Conservation (phyloP, 2,888 invertebrate genomes). For the Volucella zonaria region DNA sequence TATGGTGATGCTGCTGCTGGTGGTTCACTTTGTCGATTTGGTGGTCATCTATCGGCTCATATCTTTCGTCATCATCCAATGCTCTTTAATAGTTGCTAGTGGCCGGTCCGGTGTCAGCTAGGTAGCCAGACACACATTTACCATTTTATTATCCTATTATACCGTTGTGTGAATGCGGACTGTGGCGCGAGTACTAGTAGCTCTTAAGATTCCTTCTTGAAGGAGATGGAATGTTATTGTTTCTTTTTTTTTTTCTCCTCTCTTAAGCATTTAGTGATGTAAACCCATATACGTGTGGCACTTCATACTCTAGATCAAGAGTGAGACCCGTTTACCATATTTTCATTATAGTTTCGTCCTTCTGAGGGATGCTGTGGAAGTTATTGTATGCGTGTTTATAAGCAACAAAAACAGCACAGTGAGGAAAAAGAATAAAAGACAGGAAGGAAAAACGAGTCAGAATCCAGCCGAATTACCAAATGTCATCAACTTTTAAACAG, state of each 20-base stretch:
- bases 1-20: background rate
- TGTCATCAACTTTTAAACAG: slow-evolving; percentile 49
- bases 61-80: slow-evolving; percentile 23
- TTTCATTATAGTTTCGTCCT: slow-evolving; percentile 45
- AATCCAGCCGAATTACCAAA: slow-evolving; percentile 39
- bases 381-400: slow-evolving; percentile 28
- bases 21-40: slow-evolving; percentile 22
- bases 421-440: slow-evolving; percentile 4
- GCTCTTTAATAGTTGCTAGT: too few species aligned
- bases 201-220: slow-evolving; percentile 22
- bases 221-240: slow-evolving; percentile 21
- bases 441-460: slow-evolving; percentile 19
- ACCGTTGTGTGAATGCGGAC: slow-evolving; percentile 30
- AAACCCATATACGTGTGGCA: background rate
- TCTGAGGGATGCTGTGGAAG: background rate
- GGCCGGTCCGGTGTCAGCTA: too few species aligned
- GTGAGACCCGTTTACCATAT: slow-evolving; percentile 61
- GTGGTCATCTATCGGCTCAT: slow-evolving; percentile 46
- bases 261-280: background rate
- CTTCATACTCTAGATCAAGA: background rate
- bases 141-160: slow-evolving; percentile 54
- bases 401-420: slow-evolving; percentile 10
- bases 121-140: slow-evolving; percentile 30
- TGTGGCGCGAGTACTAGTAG: background rate
- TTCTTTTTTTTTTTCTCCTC: background rate